phyloP scores from a whole-genome alignment of 2,113 vertebrate species.

The Arothron firmamentum region DNA sequence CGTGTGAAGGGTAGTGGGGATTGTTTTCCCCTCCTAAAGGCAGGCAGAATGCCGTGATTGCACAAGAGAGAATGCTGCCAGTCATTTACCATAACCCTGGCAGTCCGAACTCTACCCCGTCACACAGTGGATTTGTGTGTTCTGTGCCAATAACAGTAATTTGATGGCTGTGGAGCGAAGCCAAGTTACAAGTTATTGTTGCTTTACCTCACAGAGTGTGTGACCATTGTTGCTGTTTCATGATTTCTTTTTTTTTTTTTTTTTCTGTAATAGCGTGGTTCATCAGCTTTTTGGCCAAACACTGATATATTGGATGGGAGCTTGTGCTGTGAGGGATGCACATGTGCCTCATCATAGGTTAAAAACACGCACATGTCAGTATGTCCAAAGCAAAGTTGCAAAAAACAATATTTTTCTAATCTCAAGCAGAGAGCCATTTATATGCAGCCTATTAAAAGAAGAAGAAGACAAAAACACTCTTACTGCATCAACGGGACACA shows the following conservation, averaged over 20 bases:
- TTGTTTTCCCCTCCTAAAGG: conserved; percentile 11
- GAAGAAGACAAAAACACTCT: conserved; percentile 7
- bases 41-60: conserved; percentile 17
- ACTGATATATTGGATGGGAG: conserved; percentile 7
- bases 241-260: conserved; percentile 36
- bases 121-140: conserved; percentile 36
- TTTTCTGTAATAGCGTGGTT: conserved; percentile 22
- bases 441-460: conserved; percentile 33
- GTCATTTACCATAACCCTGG: conserved; percentile 59
- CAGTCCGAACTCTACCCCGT: conserved; percentile 48
- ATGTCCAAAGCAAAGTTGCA: conserved; percentile 38
- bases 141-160: conserved; percentile 59
- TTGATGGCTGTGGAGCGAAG: conserved; percentile 53
- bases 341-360: conserved; percentile 45
- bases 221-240: conserved; percentile 3
- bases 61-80: conserved; percentile 60
- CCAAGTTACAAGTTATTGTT: conserved; percentile 38
- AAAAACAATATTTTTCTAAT: conserved; percentile 40
- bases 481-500: conserved; percentile 53
- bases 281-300: conserved; percentile 13
- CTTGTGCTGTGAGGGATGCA: conserved; percentile 18
- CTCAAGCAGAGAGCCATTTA: conserved; percentile 21
- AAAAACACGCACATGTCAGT: conserved; percentile 33
- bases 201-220: conserved; percentile 18
- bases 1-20: neutral